A percentile compares a stretch with the other conserved stretches of the same genome.
These are phyloP conservation scores for Meghimatium bilineatum DNA, from an alignment of 2,888 invertebrate species.

Conservation along the genomic window DNA sequence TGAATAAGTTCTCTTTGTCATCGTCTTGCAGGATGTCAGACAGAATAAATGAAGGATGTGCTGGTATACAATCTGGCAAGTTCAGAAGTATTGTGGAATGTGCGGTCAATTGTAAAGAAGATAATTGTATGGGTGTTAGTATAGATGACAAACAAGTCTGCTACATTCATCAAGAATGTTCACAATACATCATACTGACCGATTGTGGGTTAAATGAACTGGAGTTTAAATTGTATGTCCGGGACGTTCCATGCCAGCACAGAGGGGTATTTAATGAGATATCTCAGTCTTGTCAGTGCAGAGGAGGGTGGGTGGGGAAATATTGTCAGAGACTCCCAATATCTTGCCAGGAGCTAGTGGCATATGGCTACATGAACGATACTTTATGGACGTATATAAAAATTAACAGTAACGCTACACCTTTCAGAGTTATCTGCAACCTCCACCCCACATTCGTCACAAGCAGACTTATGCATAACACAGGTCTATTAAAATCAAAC, in stretches of 20 bases:
- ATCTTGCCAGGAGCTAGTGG: not conserved
- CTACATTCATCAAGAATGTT: not conserved
- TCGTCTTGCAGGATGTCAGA: not conserved
- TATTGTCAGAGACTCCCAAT: not conserved
- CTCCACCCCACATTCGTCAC: not conserved
- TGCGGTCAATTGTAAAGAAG: not conserved
- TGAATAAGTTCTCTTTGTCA: not conserved
- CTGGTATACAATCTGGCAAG: not conserved
- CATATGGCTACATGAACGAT: not conserved
- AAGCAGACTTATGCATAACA: not conserved
- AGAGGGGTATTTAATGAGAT: not conserved
- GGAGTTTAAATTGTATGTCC: not conserved
- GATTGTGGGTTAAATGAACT: not conserved
- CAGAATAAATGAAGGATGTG: not conserved
- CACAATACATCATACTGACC: not conserved
- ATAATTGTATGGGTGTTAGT: not conserved
- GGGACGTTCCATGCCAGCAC: not conserved
- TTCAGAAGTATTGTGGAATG: conserved; percentile 6
- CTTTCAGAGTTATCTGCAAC: not conserved
- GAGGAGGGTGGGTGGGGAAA: not conserved
- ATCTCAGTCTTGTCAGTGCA: not conserved
- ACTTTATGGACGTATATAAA: not conserved
- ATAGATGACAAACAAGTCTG: not conserved
- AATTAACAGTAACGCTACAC: not conserved
- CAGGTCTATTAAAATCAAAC: not conserved